Evolutionary conservation across 1,140 invertebrate genomes (phyloP).

Genomic region (Temnothorax longispinosus): DNA sequence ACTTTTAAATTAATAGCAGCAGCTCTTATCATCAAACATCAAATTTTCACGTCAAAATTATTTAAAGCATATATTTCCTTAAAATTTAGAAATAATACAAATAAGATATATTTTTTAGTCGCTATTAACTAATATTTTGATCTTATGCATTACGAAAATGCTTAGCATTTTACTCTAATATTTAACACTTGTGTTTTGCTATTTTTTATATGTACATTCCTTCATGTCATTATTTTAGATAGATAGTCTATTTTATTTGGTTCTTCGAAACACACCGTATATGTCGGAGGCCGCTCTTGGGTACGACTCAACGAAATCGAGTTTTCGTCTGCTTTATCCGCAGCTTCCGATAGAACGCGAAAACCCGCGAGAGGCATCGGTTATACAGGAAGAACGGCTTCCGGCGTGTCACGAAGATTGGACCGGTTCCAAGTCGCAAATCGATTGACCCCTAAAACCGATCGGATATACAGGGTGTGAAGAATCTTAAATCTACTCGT

Average conservation of each 20-base stretch:
- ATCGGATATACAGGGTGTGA: conserved; percentile 3
- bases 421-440: conserved; percentile 70
- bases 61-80: background rate
- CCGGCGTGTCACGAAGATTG: conserved; percentile 59
- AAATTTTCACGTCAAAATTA: background rate
- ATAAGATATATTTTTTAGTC: background rate
- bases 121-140: background rate
- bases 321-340: conserved; percentile 47
- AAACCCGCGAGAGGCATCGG: conserved; percentile 44
- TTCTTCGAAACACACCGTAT: conserved; percentile 11
- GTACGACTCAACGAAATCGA: conserved; percentile 44
- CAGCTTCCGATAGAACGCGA: conserved; percentile 52
- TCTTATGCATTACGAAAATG: background rate
- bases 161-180: background rate
- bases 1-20: background rate
- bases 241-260: background rate
- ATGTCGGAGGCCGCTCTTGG: background rate
- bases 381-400: conserved; percentile 56
- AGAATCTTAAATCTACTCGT: background rate
- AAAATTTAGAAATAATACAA: background rate
- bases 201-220: background rate
- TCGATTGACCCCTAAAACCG: conserved; percentile 69
- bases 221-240: background rate
- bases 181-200: background rate
- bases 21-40: background rate